These are phyloP conservation scores for Heliconius congener DNA, from an alignment of 1,140 invertebrate species.

Conservation along the genomic window DNA sequence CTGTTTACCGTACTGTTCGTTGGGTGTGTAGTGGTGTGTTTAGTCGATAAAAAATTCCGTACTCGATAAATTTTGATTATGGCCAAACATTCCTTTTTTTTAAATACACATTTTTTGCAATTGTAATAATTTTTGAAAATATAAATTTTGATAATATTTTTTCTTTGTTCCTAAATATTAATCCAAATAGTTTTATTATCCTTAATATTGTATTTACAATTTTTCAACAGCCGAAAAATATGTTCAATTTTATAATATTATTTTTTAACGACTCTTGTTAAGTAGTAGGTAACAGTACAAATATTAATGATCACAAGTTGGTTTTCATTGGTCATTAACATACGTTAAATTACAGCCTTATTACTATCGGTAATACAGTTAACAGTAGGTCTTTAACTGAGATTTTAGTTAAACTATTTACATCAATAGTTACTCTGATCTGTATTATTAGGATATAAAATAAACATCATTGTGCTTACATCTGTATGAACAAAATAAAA, in stretches of 20 bases:
- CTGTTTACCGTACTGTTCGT: slow-evolving; percentile 77
- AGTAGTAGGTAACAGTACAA: slow-evolving; percentile 82
- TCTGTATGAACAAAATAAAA: slow-evolving; percentile 10
- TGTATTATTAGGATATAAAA: slow-evolving; percentile 19
- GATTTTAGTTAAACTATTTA: slow-evolving; percentile 66
- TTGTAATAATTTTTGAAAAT: slow-evolving; percentile 82
- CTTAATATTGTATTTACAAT: slow-evolving; percentile 81
- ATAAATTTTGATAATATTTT: slow-evolving; percentile 82
- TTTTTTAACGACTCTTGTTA: slow-evolving; percentile 81
- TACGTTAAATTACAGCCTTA: slow-evolving; percentile 80
- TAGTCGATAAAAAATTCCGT: slow-evolving; percentile 77
- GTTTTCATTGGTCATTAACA: slow-evolving; percentile 83
- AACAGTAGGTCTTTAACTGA: slow-evolving; percentile 72
- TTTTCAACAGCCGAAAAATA: slow-evolving; percentile 81
- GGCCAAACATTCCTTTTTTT: slow-evolving; percentile 77
- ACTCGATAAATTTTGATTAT: slow-evolving; percentile 73
- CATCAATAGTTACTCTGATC: slow-evolving; percentile 42
- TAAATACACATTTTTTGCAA: slow-evolving; percentile 78
- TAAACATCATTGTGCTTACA: slow-evolving; percentile 2
- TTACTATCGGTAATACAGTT: slow-evolving; percentile 71
- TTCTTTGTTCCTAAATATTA: slow-evolving; percentile 79
- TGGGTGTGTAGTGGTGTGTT: slow-evolving; percentile 70
- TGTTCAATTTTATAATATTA: slow-evolving; percentile 80
- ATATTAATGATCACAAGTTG: slow-evolving; percentile 83
- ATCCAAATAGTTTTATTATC: slow-evolving; percentile 81